Evolutionary conservation across 2,888 invertebrate species (phyloP), one percentile per base, ranked within the genome.

Genomic region (Arctia plantaginis): DNA sequence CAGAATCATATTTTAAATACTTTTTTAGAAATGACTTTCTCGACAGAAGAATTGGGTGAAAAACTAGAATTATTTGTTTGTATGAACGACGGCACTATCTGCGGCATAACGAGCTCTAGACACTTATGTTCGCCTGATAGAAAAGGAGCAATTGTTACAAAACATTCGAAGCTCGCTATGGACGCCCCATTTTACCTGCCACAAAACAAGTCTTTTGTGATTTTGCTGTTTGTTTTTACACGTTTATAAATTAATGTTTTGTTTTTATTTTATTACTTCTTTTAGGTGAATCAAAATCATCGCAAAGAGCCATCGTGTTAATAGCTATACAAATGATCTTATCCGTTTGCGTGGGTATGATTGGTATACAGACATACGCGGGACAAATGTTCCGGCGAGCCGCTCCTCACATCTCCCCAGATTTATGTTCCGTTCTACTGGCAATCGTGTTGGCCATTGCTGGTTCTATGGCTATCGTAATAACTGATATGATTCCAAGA

Each of bases 401-500:
- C 0, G 95, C 93, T 0, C 95, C 94, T 30, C 87, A 88, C 1
- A 72, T 96, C 10, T 92, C 95, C 0, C 92, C 96, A 0, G 88
- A 95, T 67, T 75, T 89, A 4, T 95, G 96, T 41, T 93, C 97
- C 6, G 96, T 97, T 3, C 87, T 96, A 12, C 91, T 97, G 33
- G 96, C 96, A 0, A 80, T 90, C 0, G 95, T 96, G 2, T 95
- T 97, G 81, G 85, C 95, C 0, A 65, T 92, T 1, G 92, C 93
- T 1, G 92, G 96, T 33, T 90, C 87, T 66, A 59, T 93, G 7
- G 90, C 94, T 1, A 89, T 93, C 1, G 27, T 93, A 1, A 65
- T 95, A 27, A 93, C 94, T 76, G 97, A 97, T 84, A 88, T 92
- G 62, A 89, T 95, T 10, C 96, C 97, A 15, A 90, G 97, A 82